Percentiles rank a stretch among this genome's conserved stretches.
Conservation (phyloP, 2,797 vertebrate species). For the Lepus townsendii region DNA sequence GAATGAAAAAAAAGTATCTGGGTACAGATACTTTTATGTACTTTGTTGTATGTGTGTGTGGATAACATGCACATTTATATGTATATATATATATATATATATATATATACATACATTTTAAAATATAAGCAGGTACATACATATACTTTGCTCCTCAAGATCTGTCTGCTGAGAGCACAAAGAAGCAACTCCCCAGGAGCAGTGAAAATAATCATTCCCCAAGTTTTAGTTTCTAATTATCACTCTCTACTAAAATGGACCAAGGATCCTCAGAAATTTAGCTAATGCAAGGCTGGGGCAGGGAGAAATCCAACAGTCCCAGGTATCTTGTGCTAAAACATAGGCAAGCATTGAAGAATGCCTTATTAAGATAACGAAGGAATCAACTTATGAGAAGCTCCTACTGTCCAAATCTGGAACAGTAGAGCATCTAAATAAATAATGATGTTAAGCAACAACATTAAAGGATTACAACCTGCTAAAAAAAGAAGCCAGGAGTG, state of each 20-base stretch:
- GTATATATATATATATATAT: not conserved
- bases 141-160: not conserved
- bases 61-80: not conserved
- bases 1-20: not conserved
- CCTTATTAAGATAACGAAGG: not conserved
- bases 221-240: conserved; percentile 3
- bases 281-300: not conserved
- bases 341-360: not conserved
- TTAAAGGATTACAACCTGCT: not conserved
- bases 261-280: not conserved
- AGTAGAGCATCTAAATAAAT: not conserved
- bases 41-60: no score
- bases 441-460: not conserved
- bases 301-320: not conserved
- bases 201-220: not conserved
- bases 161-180: not conserved
- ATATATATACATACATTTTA: not conserved
- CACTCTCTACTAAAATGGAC: not conserved
- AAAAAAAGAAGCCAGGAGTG: not conserved
- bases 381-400: not conserved
- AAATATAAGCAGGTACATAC: not conserved
- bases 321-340: not conserved
- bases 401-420: not conserved
- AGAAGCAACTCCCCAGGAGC: not conserved
- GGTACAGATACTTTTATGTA: not conserved